A percentile compares a stretch with the other conserved stretches of the same genome.
Evolutionary conservation across 1,140 invertebrate genomes (phyloP).

Genomic region (Drosophila leontia): DNA sequence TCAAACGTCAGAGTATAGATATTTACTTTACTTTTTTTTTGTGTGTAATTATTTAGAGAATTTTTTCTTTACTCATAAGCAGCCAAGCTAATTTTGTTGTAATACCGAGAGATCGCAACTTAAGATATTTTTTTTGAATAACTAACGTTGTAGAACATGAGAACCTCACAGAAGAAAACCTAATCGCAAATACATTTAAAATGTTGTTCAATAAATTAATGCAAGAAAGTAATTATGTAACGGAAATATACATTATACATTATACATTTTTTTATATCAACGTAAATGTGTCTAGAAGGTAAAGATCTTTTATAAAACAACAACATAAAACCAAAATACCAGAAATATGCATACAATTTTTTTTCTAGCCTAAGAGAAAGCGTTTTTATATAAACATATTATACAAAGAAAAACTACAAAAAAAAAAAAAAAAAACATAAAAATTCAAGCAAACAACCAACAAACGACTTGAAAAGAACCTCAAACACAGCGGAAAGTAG

Average conservation of each 20-base stretch:
- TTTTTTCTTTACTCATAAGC: constrained; percentile 68
- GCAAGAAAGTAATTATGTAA: constrained; percentile 25
- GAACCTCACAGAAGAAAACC: constrained; percentile 60
- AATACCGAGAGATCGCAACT: constrained; percentile 26
- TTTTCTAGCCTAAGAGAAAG: constrained; percentile 71
- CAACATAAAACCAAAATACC: constrained; percentile 45
- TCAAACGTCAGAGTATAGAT: constrained; percentile 8
- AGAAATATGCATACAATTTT: constrained; percentile 67
- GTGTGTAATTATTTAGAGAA: constrained; percentile 32
- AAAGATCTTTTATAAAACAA: constrained; percentile 53
- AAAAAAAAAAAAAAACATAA: constrained; percentile 28
- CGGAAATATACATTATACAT: constrained; percentile 42
- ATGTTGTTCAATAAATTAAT: constrained; percentile 69
- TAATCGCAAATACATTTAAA: constrained; percentile 73
- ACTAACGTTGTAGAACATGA: constrained; percentile 42
- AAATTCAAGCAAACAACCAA: constrained; percentile 40
- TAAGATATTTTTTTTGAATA: constrained; percentile 51
- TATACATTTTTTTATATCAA: constrained; percentile 65
- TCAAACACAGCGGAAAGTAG: constrained; percentile 58
- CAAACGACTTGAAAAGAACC: constrained; percentile 59
- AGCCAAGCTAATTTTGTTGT: constrained; percentile 80
- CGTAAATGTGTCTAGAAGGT: constrained; percentile 55
- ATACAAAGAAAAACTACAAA: constrained; percentile 46
- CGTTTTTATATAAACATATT: constrained; percentile 60
- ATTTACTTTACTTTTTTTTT: constrained; percentile 36